Evolutionary conservation across 2,888 invertebrate species (phyloP).

Genomic region (Scrobipalpa atriplicella): DNA sequence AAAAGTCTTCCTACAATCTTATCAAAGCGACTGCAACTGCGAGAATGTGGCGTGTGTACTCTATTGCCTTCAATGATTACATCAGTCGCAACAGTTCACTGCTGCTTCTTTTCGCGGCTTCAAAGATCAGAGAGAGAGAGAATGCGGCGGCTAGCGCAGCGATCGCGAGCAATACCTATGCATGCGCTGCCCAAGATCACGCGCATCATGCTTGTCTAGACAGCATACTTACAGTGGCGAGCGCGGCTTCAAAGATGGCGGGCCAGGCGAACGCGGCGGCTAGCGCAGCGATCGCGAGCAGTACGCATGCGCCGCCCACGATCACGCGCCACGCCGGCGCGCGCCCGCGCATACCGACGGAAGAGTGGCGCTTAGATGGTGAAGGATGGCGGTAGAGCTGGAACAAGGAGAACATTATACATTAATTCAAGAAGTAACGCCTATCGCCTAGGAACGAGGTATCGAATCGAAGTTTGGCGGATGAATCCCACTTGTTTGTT

Average conservation of each 20-base stretch:
- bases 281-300: constrained; percentile 59
- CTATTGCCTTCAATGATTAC: too few relatives aligned
- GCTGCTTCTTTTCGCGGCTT: too few relatives aligned
- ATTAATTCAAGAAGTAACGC: too few relatives aligned
- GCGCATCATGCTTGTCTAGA: too few relatives aligned
- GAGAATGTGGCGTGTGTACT: too few relatives aligned
- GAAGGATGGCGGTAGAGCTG: not conserved
- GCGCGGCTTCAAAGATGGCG: constrained; percentile 65
- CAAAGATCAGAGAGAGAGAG: constrained; percentile 68
- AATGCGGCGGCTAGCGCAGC: constrained; percentile 61
- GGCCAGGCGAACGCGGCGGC: constrained; percentile 65
- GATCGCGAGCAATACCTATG: constrained; percentile 57
- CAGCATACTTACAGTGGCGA: constrained; percentile 37
- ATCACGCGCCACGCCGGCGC: constrained; percentile 63
- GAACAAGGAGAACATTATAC: constrained; percentile 11
- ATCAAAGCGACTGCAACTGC: too few relatives aligned
- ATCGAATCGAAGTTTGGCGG: too few relatives aligned
- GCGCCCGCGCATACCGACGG: constrained; percentile 63
- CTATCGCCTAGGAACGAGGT: too few relatives aligned
- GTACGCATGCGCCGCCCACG: constrained; percentile 53
- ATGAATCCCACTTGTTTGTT: too few relatives aligned
- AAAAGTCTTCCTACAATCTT: too few relatives aligned
- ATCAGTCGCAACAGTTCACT: too few relatives aligned
- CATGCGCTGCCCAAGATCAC: constrained; percentile 50
- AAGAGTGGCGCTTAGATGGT: constrained; percentile 19